Percentiles rank a stretch among this genome's conserved stretches.
Evolutionary conservation across 2,113 vertebrate species (phyloP).

Genomic region (Lichenostomus cassidix): DNA sequence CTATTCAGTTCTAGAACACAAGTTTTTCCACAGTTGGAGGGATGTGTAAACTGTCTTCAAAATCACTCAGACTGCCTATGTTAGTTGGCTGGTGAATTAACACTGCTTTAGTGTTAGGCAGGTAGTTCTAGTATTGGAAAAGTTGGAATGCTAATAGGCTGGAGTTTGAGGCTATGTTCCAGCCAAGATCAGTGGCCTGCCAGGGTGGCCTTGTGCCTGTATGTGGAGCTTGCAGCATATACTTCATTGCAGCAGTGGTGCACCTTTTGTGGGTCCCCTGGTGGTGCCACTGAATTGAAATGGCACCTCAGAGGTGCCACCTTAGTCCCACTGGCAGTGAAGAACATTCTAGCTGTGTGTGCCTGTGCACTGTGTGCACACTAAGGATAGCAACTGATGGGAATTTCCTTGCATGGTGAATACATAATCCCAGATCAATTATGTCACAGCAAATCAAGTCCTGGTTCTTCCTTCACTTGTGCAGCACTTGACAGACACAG

Average conservation of each 20-base stretch:
- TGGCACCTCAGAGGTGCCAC: no score
- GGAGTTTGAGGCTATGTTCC: rapidly evolving
- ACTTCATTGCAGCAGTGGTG: no score
- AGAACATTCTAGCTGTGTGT: neutral
- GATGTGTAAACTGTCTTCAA: neutral
- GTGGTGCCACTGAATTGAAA: neutral
- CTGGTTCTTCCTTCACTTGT: neutral
- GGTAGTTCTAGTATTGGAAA: neutral
- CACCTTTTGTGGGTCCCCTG: neutral
- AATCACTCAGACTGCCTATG: neutral
- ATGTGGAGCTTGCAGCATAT: rapidly evolving
- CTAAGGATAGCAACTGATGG: neutral
- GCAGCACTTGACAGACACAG: neutral
- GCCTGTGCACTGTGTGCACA: neutral
- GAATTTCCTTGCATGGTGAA: neutral
- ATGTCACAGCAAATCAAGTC: neutral
- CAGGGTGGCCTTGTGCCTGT: rapidly evolving
- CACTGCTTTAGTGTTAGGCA: neutral
- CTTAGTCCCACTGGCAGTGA: neutral
- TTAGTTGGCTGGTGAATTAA: neutral
- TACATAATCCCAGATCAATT: neutral
- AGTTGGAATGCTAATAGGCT: neutral
- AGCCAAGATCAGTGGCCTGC: neutral
- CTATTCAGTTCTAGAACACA: neutral
- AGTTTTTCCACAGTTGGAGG: neutral